Evolutionary conservation across 2,113 vertebrate genomes (phyloP).

Genomic region (Xiphorhynchus elegans): DNA sequence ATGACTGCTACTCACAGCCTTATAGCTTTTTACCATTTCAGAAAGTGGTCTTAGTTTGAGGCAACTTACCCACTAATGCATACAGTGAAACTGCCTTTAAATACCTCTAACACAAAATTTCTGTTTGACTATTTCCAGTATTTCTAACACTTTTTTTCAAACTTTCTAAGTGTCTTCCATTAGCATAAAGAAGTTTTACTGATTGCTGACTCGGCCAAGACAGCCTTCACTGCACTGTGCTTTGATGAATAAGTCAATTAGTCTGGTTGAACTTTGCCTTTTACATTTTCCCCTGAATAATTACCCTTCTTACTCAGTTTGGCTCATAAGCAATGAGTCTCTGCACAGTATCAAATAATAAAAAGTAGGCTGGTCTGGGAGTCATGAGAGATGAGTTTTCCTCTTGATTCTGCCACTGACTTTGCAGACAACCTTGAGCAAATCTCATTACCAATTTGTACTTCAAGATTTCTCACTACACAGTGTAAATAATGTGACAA

Average conservation of each 20-base stretch:
- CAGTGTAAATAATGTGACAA: neutral
- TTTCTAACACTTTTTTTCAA: neutral
- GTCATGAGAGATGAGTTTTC: neutral
- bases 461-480: neutral
- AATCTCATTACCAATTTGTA: neutral
- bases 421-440: slow-evolving; percentile 1
- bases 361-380: neutral
- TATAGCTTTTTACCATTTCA: neutral
- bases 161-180: neutral
- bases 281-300: neutral
- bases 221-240: neutral
- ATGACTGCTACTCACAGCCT: neutral
- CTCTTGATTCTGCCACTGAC: slow-evolving; percentile 10
- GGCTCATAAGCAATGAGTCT: neutral
- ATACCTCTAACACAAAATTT: neutral
- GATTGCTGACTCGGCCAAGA: neutral
- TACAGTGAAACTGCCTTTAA: neutral
- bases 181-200: neutral
- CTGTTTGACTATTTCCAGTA: neutral
- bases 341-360: neutral
- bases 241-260: neutral
- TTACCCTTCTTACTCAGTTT: neutral
- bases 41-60: neutral
- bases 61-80: neutral
- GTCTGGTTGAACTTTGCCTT: neutral